These are phyloP conservation scores for Anolis carolinensis DNA, from an alignment of 2,113 vertebrate genomes.

Conservation along the genomic window DNA sequence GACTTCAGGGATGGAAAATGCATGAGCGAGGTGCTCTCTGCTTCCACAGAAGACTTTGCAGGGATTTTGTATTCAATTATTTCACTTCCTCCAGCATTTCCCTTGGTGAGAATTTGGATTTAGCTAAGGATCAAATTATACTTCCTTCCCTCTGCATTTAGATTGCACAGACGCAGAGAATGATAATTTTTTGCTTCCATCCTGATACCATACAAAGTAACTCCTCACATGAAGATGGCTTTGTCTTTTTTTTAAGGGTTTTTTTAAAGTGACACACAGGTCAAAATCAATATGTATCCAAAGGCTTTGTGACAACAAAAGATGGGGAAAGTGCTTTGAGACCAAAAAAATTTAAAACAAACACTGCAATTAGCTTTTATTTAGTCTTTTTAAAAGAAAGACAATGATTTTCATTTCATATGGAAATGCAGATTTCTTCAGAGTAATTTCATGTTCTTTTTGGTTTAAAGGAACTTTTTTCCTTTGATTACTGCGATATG, in stretches of 20 bases:
- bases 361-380: constrained; percentile 67
- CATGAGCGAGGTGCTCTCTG: constrained; percentile 26
- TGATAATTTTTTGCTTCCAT: constrained; percentile 61
- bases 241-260: constrained; percentile 56
- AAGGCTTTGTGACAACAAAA: constrained; percentile 64
- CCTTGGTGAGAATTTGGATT: constrained; percentile 45
- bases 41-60: constrained; percentile 41
- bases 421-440: constrained; percentile 69
- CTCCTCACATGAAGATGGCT: constrained; percentile 69
- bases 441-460: constrained; percentile 68
- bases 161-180: constrained; percentile 51
- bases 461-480: constrained; percentile 69
- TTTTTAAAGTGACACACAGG: constrained; percentile 52
- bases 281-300: constrained; percentile 67
- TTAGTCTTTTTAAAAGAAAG: constrained; percentile 70
- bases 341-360: constrained; percentile 66
- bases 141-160: constrained; percentile 58
- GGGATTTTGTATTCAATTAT: constrained; percentile 56
- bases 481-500: constrained; percentile 72
- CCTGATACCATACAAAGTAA: constrained; percentile 69
- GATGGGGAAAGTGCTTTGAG: constrained; percentile 62
- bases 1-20: constrained; percentile 8
- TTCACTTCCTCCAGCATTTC: constrained; percentile 43
- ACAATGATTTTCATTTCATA: constrained; percentile 72
- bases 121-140: constrained; percentile 58